Evolutionary conservation across 2,113 vertebrate genomes (phyloP).

Genomic region (Dipodomys stephensi): DNA sequence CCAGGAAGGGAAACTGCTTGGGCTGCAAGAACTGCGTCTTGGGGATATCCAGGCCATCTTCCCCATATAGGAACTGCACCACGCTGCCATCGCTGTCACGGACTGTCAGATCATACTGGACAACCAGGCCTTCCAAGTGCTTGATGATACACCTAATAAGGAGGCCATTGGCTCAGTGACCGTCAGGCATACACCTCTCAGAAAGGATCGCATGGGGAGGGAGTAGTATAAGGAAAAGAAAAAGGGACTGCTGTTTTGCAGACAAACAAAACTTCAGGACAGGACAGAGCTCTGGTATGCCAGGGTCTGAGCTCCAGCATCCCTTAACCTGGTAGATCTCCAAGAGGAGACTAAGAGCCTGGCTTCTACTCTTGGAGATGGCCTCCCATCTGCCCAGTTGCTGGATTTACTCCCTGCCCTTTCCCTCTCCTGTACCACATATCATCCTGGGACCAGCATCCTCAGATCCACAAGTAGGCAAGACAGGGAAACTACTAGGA

Average conservation of each 20-base stretch:
- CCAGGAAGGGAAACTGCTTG: constrained; percentile 94
- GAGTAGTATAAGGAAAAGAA: neutral
- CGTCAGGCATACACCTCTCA: neutral
- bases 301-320: neutral
- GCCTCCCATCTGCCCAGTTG: neutral
- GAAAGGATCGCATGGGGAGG: neutral
- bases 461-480: neutral
- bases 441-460: neutral
- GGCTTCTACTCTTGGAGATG: neutral
- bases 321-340: neutral
- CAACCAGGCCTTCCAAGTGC: constrained; percentile 96
- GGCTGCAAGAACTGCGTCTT: constrained; percentile 96
- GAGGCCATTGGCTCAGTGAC: neutral
- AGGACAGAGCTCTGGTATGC: neutral
- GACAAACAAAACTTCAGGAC: neutral
- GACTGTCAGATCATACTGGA: constrained; percentile 97
- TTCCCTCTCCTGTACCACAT: neutral
- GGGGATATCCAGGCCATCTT: constrained; percentile 97
- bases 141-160: constrained; percentile 93
- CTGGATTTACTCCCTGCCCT: neutral
- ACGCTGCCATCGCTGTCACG: constrained; percentile 97
- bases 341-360: neutral
- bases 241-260: neutral
- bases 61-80: constrained; percentile 98
- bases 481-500: neutral